These are phyloP conservation scores for Crematogaster levior DNA, from an alignment of 2,888 invertebrate genomes.

Conservation along the genomic window DNA sequence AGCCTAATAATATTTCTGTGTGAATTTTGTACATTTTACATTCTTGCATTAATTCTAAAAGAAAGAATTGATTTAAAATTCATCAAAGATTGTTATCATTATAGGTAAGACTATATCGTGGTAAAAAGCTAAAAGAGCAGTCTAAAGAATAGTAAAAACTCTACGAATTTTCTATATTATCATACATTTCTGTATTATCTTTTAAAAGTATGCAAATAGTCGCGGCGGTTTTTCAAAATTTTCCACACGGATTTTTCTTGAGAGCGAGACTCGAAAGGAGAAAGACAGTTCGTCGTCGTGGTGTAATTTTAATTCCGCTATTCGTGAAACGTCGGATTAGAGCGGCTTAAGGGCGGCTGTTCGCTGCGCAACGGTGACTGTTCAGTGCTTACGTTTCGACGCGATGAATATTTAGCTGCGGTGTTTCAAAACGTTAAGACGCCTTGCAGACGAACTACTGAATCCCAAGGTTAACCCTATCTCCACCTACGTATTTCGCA, in stretches of 20 bases:
- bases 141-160: neutral
- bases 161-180: conserved; percentile 12
- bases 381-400: conserved; percentile 73
- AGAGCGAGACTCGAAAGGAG: neutral
- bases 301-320: conserved; percentile 74
- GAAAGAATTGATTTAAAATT: neutral
- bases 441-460: conserved; percentile 62
- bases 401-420: conserved; percentile 73
- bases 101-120: too few relatives aligned
- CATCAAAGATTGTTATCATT: neutral
- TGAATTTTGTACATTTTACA: too few relatives aligned
- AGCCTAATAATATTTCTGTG: too few relatives aligned
- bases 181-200: neutral
- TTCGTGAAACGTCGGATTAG: conserved; percentile 69
- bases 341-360: conserved; percentile 65
- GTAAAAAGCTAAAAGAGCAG: too few relatives aligned
- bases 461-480: conserved; percentile 56
- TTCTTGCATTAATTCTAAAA: neutral
- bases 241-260: neutral
- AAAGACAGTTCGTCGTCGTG: conserved; percentile 24
- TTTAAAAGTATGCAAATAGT: neutral
- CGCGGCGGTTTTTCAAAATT: neutral
- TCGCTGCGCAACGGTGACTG: conserved; percentile 59
- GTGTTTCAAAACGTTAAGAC: conserved; percentile 67
- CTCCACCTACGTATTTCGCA: conserved; percentile 53